Evolutionary conservation across 2,113 vertebrate genomes (phyloP), one percentile per base, ranked within the genome.

Genomic region (Hypocryptadius cinnamomeus): DNA sequence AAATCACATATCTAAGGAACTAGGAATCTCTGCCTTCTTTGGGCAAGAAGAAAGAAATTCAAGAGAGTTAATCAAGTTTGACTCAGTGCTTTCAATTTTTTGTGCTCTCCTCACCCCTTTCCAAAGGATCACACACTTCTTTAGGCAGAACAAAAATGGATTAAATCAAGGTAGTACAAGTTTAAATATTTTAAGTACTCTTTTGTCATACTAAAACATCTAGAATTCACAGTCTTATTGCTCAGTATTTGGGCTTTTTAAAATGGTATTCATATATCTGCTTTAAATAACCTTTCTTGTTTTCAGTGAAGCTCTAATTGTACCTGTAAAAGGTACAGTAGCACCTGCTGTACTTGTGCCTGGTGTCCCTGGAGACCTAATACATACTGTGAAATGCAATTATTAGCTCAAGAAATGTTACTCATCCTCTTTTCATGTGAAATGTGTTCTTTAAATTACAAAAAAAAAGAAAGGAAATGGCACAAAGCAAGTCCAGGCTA

Each of bases 111-210:
- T 82, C 11, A 25, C 5, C 37, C 35, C 4, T 17, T 89, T 96
- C 90, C 84, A 80, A 65, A 85, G 42, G 70, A 44, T 33, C 78
- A 56, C 40, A 22, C 14, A 20, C 60, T 80, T 57, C 33, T 96
- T 92, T 80, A 93, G 59, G 82, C 25, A 77, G 42, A 94, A 56
- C 17, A 85, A 71, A 79, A 70, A 56, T 51, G 28, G 39, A 91
- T 89, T 94, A 89, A 85, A 95, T 95, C 64, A 78, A 92, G 47
- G 15, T 35, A 91, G 65, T 35, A 82, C 17, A n/a, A 88, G 45
- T n/a, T 87, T 94, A 60, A 80, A 56, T 79, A 85, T 69, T 95
- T 92, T 76, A 92, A 92, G 44, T 93, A 44, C 27, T 64, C 48
- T 57, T 92, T 63, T 94, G 76, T 86, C 22, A 8, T 77, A 70